Evolutionary conservation across 1,140 invertebrate species (phyloP), one percentile per base, ranked within the genome.

Genomic region (Cecropterus lyciades): DNA sequence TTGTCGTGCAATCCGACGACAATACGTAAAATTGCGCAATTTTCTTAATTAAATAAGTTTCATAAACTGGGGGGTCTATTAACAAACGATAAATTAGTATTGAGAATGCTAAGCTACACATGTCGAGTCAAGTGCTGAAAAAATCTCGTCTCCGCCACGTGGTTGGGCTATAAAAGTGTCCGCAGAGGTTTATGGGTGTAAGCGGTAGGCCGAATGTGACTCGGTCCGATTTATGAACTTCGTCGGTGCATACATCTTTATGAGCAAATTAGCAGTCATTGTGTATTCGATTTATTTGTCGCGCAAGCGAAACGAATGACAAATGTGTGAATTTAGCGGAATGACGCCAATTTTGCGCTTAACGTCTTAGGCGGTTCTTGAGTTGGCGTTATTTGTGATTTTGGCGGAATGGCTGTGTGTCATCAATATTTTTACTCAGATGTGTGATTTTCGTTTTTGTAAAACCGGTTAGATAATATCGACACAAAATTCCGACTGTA

Each of bases 231-330:
- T 90, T 90, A 90, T 88, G 87, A 79, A 83, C 84, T 77, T 68
- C 67, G 68, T 70, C 77, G 76, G 75, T 88, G 85, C 89, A 90
- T 92, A 87, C 83, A 82, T 91, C 89, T 92, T 91, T 85, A 84
- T 74, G 82, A 84, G 83, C 87, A 91, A 92, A 92, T 91, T 91
- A 91, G 87, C 84, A 91, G 80, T 88, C 86, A 88, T 89, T 89
- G 86, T 91, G 83, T 75, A 81, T 83, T 72, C 75, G 85, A 89
- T 89, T 91, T 89, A 89, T 89, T 86, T 80, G 80, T 84, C 73
- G 72, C 73, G 60, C 79, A 77, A 67, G 69, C 75, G 70, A 70
- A 67, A 70, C 65, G 73, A 80, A 77, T 91, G 89, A 90, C 72
- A 72, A 79, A 89, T 90, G 86, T 89, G 85, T 52, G 81, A 88